A percentile compares a stretch with the other conserved stretches of the same genome.
These are phyloP conservation scores for Tetrao urogallus DNA, from an alignment of 2,113 vertebrate species.

Conservation along the genomic window DNA sequence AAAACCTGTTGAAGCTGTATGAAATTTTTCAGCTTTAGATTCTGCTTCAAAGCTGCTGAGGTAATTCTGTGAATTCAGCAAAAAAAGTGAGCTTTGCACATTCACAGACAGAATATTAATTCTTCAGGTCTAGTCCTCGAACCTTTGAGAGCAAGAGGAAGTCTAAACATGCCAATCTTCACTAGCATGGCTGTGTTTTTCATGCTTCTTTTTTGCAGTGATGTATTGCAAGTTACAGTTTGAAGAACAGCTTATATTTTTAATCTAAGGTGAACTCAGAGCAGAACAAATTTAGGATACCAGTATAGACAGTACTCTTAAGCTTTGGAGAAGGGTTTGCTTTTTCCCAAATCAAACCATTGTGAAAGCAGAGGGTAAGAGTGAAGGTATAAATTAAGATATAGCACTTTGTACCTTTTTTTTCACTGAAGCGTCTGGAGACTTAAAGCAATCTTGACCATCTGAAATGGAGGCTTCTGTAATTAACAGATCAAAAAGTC, in stretches of 20 bases:
- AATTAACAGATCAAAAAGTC: background rate
- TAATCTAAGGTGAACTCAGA: background rate
- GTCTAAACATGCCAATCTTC: constrained; percentile 53
- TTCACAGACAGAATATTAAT: constrained; percentile 52
- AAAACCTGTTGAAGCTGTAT: background rate
- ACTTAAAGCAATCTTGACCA: background rate
- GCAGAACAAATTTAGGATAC: background rate
- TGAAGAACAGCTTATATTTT: constrained; percentile 7
- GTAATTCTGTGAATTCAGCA: constrained; percentile 39
- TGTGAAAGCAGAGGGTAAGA: background rate
- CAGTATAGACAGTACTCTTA: background rate
- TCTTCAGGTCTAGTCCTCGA: background rate
- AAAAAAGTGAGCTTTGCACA: background rate
- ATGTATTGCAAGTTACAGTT: constrained; percentile 5
- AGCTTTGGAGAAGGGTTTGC: background rate
- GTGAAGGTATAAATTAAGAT: background rate
- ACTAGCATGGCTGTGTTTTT: constrained; percentile 28
- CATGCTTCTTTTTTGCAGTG: constrained; percentile 17
- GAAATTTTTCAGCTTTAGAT: background rate
- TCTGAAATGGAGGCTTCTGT: background rate
- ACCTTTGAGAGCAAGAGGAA: constrained; percentile 25
- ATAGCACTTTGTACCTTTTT: accelerated
- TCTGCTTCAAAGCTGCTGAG: background rate
- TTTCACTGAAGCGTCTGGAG: background rate
- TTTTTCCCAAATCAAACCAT: background rate